A percentile compares a stretch with the other conserved stretches of the same genome.
Evolutionary conservation across 2,888 invertebrate genomes (phyloP).

Genomic region (Lamellibrachia columna): DNA sequence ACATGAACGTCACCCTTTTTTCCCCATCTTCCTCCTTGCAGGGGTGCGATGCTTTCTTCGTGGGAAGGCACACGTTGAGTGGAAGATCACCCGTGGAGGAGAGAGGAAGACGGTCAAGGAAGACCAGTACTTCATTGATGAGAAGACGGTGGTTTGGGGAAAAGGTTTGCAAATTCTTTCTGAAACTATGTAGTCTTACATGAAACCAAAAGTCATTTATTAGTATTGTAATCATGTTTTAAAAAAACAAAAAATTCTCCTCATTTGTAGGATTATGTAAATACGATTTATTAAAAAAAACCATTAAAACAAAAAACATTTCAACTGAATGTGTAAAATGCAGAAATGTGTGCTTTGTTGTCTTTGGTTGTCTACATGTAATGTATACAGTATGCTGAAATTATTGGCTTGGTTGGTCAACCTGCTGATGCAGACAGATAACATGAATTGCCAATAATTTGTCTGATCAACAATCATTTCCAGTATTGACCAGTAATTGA

Average conservation of each 20-base stretch:
- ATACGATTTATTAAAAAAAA: neutral
- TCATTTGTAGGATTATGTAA: neutral
- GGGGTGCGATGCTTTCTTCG: constrained; percentile 75
- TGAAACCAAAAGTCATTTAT: neutral
- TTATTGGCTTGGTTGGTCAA: neutral
- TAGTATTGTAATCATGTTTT: neutral
- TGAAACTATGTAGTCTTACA: neutral
- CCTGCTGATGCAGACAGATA: neutral
- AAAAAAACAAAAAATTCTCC: neutral
- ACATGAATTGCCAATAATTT: neutral
- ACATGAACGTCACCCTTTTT: too few relatives aligned
- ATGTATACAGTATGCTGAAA: neutral
- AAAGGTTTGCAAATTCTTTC: constrained; percentile 69
- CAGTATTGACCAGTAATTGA: neutral
- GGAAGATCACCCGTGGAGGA: constrained; percentile 80
- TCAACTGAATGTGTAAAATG: neutral
- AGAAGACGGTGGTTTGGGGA: constrained; percentile 78
- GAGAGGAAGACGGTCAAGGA: constrained; percentile 79
- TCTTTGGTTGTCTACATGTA: neutral
- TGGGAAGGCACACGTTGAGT: constrained; percentile 80
- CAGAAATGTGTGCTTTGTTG: neutral
- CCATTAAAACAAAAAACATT: neutral
- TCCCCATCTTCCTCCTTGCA: constrained; percentile 40
- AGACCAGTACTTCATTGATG: constrained; percentile 81
- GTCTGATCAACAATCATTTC: neutral